Evolutionary conservation across 2,797 vertebrate genomes (phyloP), one percentile per base, ranked within the genome.

Genomic region (Anguilla megastoma): DNA sequence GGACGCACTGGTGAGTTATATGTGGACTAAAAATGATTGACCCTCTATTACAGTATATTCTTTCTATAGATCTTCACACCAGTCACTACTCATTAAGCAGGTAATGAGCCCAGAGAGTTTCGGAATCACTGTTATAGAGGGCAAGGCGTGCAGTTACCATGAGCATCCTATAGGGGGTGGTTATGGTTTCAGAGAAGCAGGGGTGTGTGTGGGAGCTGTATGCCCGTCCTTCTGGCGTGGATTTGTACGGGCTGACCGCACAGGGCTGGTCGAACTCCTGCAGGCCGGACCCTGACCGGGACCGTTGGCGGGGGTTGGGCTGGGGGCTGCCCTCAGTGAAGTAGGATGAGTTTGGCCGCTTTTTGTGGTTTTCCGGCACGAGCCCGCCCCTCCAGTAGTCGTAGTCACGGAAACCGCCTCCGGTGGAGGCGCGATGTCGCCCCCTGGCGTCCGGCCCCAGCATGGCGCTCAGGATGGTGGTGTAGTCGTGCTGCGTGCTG

Each of bases 311-410:
- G 16, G 79, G 6, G 24, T 21, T n/a, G 9, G 79, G 74, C 36
- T 79, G 74, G 74, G 74, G 74, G 14, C 74, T 79, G 74, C 33
- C 33, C 74, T 79, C 74, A 2, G 74, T 79, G 74, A 79, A 79
- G 79, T 82, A 82, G 18, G 79, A 82, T 7, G 79, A 82, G 79
- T 50, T 82, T 16, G 79, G 45, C 41, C 79, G 27, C 21, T 50
- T 82, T n/a, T n/a, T 82, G 79, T 48, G 45, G 79, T n/a, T 24
- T 6, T 82, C 41, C 18, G 18, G 33, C 33, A 10, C 10, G 10
- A 10, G 27, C 1, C 41, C 79, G 16, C 79, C 76, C 36, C 76
- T 45, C 76, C 36, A 45, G 30, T 16, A 80, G 79, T 82, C 79
- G 24, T 45, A 24, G 79, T 82, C 79, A n/a, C 10, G 79, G 8